Percentiles rank a stretch among this genome's conserved stretches.
phyloP scores from a whole-genome alignment of 1,140 invertebrate genomes.

The Vanessa atalanta region DNA sequence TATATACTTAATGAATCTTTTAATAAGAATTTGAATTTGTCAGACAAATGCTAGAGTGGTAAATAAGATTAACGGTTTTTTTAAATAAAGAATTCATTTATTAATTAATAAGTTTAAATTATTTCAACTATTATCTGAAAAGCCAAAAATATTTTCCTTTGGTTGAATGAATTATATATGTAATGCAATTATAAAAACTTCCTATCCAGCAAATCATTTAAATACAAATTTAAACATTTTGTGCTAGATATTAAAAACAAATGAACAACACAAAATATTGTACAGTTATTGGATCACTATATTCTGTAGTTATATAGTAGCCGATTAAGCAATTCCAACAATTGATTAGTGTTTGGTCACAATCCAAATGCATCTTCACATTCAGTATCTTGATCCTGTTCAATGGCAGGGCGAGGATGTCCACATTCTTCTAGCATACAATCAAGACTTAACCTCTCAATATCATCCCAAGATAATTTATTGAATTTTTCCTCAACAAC shows the following conservation, averaged over 20 bases:
- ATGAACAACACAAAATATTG: constrained; percentile 3
- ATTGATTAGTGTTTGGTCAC: constrained; percentile 42
- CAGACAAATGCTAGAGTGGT: too few relatives aligned
- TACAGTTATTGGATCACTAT: constrained; percentile 4
- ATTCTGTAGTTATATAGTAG: background rate
- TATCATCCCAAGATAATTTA: constrained; percentile 73
- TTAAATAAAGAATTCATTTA: too few relatives aligned
- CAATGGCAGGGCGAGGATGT: constrained; percentile 31
- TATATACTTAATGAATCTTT: too few relatives aligned
- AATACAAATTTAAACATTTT: background rate
- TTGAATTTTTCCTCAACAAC: constrained; percentile 66
- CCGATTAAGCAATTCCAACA: constrained; percentile 19
- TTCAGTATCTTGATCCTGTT: constrained; percentile 45
- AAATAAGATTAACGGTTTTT: too few relatives aligned
- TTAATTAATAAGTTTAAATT: too few relatives aligned
- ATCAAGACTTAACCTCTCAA: constrained; percentile 56
- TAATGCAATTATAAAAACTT: too few relatives aligned
- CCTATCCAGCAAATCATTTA: background rate
- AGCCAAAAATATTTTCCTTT: too few relatives aligned
- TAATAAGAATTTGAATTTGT: too few relatives aligned
- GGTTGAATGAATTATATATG: too few relatives aligned
- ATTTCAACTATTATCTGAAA: too few relatives aligned
- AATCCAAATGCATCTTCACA: constrained; percentile 52
- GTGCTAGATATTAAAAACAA: background rate
- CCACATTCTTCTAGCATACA: constrained; percentile 50